Evolutionary conservation across 2,888 invertebrate genomes (phyloP).

Genomic region (Zootermopsis nevadensis): DNA sequence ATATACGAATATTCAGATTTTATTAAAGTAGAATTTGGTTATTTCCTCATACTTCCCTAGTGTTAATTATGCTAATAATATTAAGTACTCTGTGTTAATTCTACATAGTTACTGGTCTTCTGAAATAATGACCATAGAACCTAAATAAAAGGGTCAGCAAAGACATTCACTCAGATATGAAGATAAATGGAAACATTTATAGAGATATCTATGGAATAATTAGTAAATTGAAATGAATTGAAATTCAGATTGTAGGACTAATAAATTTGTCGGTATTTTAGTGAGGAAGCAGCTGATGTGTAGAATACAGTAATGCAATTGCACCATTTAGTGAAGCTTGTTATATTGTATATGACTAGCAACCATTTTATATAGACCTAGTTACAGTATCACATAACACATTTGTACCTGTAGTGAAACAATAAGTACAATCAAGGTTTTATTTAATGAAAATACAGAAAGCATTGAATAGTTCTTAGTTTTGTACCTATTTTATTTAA

Average conservation of each 20-base stretch:
- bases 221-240: neutral
- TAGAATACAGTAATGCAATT: neutral
- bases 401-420: neutral
- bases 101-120: too few relatives aligned
- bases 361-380: constrained; percentile 7
- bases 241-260: neutral
- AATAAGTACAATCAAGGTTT: neutral
- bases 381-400: neutral
- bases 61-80: too few relatives aligned
- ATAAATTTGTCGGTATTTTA: neutral
- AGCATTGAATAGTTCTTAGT: neutral
- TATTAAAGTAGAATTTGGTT: too few relatives aligned
- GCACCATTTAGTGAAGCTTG: neutral
- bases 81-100: too few relatives aligned
- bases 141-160: too few relatives aligned
- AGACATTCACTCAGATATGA: too few relatives aligned
- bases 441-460: neutral
- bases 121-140: too few relatives aligned
- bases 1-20: too few relatives aligned
- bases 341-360: neutral
- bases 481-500: neutral
- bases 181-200: neutral
- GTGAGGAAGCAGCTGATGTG: constrained; percentile 8
- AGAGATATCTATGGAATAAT: neutral
- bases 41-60: too few relatives aligned